A percentile compares a stretch with the other conserved stretches of the same genome.
Conservation (phyloP, 2,113 vertebrate genomes). For the Albula goreensis region DNA sequence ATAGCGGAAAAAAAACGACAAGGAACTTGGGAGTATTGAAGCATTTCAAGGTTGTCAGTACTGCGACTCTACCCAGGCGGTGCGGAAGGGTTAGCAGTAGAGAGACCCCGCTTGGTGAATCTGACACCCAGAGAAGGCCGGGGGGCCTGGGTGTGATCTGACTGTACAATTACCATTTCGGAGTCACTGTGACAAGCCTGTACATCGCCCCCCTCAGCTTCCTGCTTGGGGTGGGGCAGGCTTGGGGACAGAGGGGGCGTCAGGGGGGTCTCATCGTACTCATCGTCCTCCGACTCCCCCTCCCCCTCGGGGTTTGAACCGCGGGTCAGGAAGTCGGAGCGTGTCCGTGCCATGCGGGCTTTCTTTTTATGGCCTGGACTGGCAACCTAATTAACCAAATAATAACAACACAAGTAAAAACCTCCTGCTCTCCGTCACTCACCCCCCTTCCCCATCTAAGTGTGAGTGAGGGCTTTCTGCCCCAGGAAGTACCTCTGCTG, state of each 20-base stretch:
- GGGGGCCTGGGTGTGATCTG: slow-evolving; percentile 40
- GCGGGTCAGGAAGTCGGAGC: slow-evolving; percentile 99
- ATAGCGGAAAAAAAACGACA: slow-evolving; percentile 27
- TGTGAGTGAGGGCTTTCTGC: background rate
- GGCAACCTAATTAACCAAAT: slow-evolving; percentile 77
- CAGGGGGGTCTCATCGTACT: slow-evolving; percentile 81
- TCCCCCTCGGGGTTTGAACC: slow-evolving; percentile 82
- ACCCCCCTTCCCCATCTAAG: background rate
- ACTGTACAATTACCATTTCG: slow-evolving; percentile 92
- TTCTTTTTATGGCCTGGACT: slow-evolving; percentile 94
- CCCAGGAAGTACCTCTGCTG: background rate
- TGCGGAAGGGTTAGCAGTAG: slow-evolving; percentile 76
- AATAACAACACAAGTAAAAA: slow-evolving; percentile 58
- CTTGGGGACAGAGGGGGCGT: slow-evolving; percentile 78
- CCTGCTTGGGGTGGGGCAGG: slow-evolving; percentile 78
- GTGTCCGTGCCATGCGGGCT: slow-evolving; percentile 98
- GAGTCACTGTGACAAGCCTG: slow-evolving; percentile 99
- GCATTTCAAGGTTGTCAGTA: slow-evolving; percentile 64
- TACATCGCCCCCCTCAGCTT: slow-evolving; percentile 74
- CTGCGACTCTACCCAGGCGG: slow-evolving; percentile 48
- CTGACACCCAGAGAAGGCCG: slow-evolving; percentile 43
- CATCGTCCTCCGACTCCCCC: slow-evolving; percentile 94
- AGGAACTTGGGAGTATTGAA: slow-evolving; percentile 49
- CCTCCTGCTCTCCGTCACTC: background rate
- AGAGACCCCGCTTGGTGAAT: slow-evolving; percentile 56